Base-by-base conservation (phyloP, 2,113 vertebrate species). In the Thymallus thymallus region DNA sequence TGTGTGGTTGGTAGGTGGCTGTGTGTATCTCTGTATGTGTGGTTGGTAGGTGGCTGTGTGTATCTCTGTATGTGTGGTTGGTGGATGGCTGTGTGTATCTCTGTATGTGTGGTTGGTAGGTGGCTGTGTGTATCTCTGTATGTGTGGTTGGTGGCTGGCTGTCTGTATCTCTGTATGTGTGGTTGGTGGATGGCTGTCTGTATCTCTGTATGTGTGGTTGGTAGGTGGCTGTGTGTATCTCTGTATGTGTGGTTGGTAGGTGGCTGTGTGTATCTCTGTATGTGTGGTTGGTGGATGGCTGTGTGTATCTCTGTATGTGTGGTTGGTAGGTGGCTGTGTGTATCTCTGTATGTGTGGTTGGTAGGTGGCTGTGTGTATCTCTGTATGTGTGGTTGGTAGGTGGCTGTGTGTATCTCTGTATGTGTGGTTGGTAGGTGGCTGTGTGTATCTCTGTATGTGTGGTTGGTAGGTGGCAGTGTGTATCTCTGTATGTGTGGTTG, bases 51-150 rank as follows among this genome's bases (percentile, higher is more conserved):
- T 74, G 6, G 3, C n/a, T 29, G 69, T 69, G 68, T 69, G 76
- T 70, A 61, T 69, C 75, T 84, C 16, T 78, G 71, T 77, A 56
- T 70, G 41, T 80, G 72, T 29, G 76, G 76, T 68, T 76, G 71
- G n/a, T n/a, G 26, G 68, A 24, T 74, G 6, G 3, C n/a, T 29
- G 69, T 69, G 68, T 69, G 76, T 70, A 61, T 69, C 75, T 84
- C 16, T 78, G 71, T 77, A 56, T 70, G 41, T 80, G 72, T 29
- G 76, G 76, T 68, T 76, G 71, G n/a, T n/a, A n/a, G n/a, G n/a
- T 74, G 6, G 3, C n/a, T 29, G 69, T 69, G 68, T 69, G 76
- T 70, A 61, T 69, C 75, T 84, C 16, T 78, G 71, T 77, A 56
- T 70, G 41, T 80, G 72, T 29, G 76, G 76, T 68, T 76, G 71